Evolutionary conservation across 2,888 invertebrate genomes (phyloP).

Genomic region (Athripsodes cinereus): DNA sequence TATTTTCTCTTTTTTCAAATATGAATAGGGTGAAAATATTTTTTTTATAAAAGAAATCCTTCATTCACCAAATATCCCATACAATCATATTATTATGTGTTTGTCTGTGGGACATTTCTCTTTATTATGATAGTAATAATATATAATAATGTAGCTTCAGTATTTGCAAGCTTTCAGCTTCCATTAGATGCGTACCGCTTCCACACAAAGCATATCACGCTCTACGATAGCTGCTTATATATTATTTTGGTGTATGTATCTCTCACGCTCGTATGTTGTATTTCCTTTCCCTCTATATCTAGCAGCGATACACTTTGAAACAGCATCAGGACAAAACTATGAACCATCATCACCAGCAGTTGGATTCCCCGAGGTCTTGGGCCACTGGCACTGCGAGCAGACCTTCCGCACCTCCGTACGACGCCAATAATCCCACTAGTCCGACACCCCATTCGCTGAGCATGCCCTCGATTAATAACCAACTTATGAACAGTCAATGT

Average conservation of each 20-base stretch:
- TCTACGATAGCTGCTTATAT: too few relatives aligned
- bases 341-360: slow-evolving; percentile 13
- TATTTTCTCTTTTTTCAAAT: too few relatives aligned
- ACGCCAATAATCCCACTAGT: slow-evolving; percentile 40
- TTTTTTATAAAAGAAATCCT: too few relatives aligned
- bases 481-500: slow-evolving; percentile 29
- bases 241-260: not conserved
- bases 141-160: too few relatives aligned
- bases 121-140: too few relatives aligned
- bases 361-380: slow-evolving; percentile 22
- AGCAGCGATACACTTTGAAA: slow-evolving; percentile 24
- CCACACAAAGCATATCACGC: too few relatives aligned
- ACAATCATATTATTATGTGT: too few relatives aligned
- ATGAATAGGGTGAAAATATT: too few relatives aligned
- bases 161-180: too few relatives aligned
- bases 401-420: slow-evolving; percentile 50
- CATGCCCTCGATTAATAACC: slow-evolving; percentile 44
- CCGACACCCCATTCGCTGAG: slow-evolving; percentile 47
- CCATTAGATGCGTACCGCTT: too few relatives aligned
- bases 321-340: slow-evolving; percentile 16
- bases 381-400: slow-evolving; percentile 36
- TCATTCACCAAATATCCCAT: too few relatives aligned
- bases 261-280: not conserved
- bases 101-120: too few relatives aligned
- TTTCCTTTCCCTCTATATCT: slow-evolving; percentile 9